Base-by-base conservation (phyloP, 2,888 invertebrate genomes). In the Perizoma flavofasciatum region DNA sequence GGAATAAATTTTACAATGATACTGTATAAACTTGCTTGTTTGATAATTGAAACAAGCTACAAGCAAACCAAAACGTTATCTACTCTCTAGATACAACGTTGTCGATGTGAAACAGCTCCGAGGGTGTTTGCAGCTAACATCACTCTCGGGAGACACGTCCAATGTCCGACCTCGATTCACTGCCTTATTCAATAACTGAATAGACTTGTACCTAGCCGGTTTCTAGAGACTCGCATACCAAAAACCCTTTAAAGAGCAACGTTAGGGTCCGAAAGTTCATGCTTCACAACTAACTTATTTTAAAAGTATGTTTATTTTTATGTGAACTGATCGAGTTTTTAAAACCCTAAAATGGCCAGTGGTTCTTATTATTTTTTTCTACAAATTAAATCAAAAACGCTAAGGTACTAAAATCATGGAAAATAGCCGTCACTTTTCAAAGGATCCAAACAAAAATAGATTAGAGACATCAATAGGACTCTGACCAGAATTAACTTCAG, bases 401-500 rank as follows among this genome's bases (percentile, higher is more conserved):
- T 22, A 22, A 1, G n/a, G n/a, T n/a, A n/a, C n/a, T n/a, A n/a
- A n/a, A n/a, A n/a, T n/a, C n/a, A n/a, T n/a, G n/a, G 22, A 22
- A 7, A 11, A 48, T 35, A n/a, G 46, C 44, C n/a, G 9, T 6
- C 46, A n/a, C 5, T 6, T 22, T 45, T 34, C 57, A 55, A 51
- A 47, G 50, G 8, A 47, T 34, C 43, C 55, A 49, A 55, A 56
- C 44, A 46, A 61, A 55, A 56, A 56, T 53, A 49, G 37, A 51
- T 51, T 49, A 45, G 51, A 52, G 45, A 45, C 51, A 52, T 40
- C 45, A 44, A 39, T 49, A 51, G 61, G 56, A 59, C 61, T 60
- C 63, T 57, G 54, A 62, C 66, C 67, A 68, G 67, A 75, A 79
- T 83, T 82, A 79, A 79, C 75, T 75, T 74, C 71, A 70, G 70